Evolutionary conservation across 2,888 invertebrate genomes (phyloP).

Genomic region (Sphaerophoria rueppellii): DNA sequence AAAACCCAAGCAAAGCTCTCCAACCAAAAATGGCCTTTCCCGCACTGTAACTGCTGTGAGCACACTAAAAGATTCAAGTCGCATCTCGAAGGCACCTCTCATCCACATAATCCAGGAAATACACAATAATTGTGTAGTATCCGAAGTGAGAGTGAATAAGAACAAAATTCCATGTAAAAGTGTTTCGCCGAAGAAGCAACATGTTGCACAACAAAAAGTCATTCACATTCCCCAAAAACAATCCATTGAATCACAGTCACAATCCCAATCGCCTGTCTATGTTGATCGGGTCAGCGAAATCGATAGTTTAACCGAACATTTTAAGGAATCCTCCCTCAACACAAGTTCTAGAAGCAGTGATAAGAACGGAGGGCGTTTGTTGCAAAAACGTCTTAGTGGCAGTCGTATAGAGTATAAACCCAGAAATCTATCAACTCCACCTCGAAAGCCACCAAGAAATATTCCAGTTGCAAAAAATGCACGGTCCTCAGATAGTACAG

Average conservation of each 20-base stretch:
- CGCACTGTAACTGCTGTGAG: conserved; percentile 76
- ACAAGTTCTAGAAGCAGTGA: conserved; percentile 74
- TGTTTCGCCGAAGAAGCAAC: conserved; percentile 29
- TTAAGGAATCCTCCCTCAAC: conserved; percentile 64
- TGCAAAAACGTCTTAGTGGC: conserved; percentile 78
- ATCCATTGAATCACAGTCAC: neutral
- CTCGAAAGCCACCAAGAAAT: conserved; percentile 80
- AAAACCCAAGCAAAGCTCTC: conserved; percentile 14
- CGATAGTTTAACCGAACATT: conserved; percentile 68
- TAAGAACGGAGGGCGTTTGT: conserved; percentile 77
- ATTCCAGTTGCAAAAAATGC: conserved; percentile 75
- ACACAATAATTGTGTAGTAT: conserved; percentile 80
- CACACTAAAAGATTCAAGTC: conserved; percentile 74
- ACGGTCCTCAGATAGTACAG: conserved; percentile 76
- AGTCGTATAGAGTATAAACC: conserved; percentile 76
- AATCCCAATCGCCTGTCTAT: conserved; percentile 1
- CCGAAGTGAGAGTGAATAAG: conserved; percentile 80
- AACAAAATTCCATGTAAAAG: conserved; percentile 74
- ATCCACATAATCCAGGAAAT: conserved; percentile 81
- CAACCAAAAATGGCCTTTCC: conserved; percentile 17
- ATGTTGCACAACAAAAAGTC: conserved; percentile 29
- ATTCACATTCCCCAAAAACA: conserved; percentile 21
- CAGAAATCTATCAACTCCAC: conserved; percentile 76
- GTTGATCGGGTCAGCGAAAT: conserved; percentile 64
- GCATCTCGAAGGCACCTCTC: conserved; percentile 76